phyloP scores from a whole-genome alignment of 2,888 invertebrate species.

The Eilema griseolum region DNA sequence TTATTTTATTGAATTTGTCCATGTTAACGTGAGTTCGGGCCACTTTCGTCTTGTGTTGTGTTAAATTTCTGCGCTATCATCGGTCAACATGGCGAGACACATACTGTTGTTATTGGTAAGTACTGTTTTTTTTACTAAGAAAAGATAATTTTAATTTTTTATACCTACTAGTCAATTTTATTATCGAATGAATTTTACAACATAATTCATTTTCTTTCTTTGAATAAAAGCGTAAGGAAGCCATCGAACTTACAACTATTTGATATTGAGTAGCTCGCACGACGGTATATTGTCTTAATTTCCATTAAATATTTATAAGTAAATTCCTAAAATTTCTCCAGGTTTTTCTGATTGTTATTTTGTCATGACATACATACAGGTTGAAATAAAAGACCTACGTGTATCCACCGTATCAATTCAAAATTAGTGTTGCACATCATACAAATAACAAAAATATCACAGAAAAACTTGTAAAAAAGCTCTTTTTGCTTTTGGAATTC shows the following conservation, averaged over 20 bases:
- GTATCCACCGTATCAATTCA: too few relatives aligned
- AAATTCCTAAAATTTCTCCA: too few relatives aligned
- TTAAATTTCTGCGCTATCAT: conserved; percentile 36
- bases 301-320: too few relatives aligned
- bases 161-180: background rate
- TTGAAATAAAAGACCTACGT: too few relatives aligned
- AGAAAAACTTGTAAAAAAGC: too few relatives aligned
- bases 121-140: conserved; percentile 17
- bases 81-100: conserved; percentile 56
- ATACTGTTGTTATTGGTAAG: conserved; percentile 65
- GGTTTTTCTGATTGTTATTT: too few relatives aligned
- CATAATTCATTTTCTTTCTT: background rate
- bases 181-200: background rate
- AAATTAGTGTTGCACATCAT: too few relatives aligned
- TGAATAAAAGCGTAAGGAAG: background rate
- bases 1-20: conserved; percentile 29
- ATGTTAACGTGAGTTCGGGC: conserved; percentile 59
- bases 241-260: background rate
- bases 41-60: conserved; percentile 56
- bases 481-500: too few relatives aligned
- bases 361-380: too few relatives aligned
- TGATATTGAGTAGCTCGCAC: too few relatives aligned
- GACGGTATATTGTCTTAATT: too few relatives aligned
- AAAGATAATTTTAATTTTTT: background rate
- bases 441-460: too few relatives aligned